Base-by-base conservation (phyloP, 1,140 invertebrate genomes). In the Drosophila aff. region DNA sequence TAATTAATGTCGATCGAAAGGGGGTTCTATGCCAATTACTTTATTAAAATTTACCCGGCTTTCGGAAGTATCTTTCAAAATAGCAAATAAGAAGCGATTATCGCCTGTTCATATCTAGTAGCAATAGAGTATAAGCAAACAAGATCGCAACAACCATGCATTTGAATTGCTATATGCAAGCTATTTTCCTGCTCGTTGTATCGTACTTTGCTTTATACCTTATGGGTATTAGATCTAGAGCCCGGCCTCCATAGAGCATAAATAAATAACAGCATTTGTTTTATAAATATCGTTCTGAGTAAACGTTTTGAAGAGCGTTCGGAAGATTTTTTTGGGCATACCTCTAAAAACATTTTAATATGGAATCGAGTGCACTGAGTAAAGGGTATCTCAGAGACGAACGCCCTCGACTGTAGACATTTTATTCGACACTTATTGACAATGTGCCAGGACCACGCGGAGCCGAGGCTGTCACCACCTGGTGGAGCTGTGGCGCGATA, bases 1-100 rank as follows among this genome's bases (percentile, higher is more conserved):
- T 77, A 87, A 82, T 87, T 80, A 73, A 82, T 82, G 74, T 68
- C 41, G 11, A 46, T 76, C n/a, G 52, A 57, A 59, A 49, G 67
- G 59, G 47, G n/a, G 10, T 18, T 31, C 28, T 8, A 13, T 52
- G 49, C 9, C 43, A 33, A 13, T 10, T 33, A 52, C 46, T 43
- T 47, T 26, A 31, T 73, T 49, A 47, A 31, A 31, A 38, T 18
- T 28, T 62, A 52, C 15, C 18, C 4, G 43, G 23, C 57, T 16
- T 52, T 61, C 31, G 36, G 53, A 41, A 47, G 41, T 58, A 18
- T 57, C 53, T 71, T 64, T 60, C 64, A 61, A 38, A n/a, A 36
- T n/a, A 44, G 40, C 47, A 63, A 10, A 3, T 4, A 46, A 40
- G 13, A 49, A 21, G 33, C 67, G 23, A 61, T 53, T 40, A 33